Conservation (phyloP, 2,113 vertebrate genomes). For the Phalacrocorax carbo region DNA sequence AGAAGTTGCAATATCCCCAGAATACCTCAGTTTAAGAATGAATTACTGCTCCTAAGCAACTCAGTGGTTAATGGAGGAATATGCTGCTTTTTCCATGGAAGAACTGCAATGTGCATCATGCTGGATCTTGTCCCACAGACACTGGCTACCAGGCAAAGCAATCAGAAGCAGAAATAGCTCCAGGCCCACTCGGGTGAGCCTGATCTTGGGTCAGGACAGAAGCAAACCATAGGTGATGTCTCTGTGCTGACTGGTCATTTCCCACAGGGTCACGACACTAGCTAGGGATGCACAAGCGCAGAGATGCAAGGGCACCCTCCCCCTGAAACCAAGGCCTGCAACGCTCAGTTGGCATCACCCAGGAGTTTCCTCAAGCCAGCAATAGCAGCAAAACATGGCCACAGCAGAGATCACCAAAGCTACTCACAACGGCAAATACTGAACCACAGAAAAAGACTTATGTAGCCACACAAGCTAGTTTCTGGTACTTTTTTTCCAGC, state of each 20-base stretch:
- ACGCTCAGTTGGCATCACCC: accelerated
- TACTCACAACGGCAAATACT: background rate
- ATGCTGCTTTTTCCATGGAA: background rate
- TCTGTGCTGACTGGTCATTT: background rate
- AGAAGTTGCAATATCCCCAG: background rate
- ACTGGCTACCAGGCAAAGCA: background rate
- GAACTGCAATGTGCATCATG: background rate
- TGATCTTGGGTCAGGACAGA: background rate
- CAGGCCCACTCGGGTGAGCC: background rate
- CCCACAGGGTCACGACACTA: background rate
- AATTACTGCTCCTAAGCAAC: background rate
- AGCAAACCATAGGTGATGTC: background rate
- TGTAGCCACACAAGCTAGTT: background rate
- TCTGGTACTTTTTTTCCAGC: background rate
- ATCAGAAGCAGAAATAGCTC: background rate
- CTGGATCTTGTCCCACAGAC: background rate
- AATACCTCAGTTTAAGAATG: background rate
- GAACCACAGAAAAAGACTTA: background rate
- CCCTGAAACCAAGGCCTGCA: background rate
- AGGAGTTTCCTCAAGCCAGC: background rate
- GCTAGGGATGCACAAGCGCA: background rate
- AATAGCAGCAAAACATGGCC: background rate
- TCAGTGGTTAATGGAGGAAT: background rate
- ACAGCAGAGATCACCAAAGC: background rate
- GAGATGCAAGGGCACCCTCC: background rate